Base-by-base conservation (phyloP, 1,140 invertebrate genomes). In the Lucilia sericata region DNA sequence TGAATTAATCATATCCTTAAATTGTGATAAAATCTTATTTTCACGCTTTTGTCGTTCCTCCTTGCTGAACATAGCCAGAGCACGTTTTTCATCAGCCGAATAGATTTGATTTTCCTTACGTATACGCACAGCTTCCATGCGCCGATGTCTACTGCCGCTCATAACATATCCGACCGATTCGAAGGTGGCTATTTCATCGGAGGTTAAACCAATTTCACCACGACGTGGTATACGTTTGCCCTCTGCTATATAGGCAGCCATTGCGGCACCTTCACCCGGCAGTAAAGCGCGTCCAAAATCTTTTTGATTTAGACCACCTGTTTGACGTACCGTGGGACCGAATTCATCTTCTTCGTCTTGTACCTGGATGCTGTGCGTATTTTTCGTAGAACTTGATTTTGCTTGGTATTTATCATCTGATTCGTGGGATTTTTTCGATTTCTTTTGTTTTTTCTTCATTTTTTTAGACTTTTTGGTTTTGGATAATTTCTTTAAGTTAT, bases 51-150 rank as follows among this genome's bases (percentile, higher is more conserved):
- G 94, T 86, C 98, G 93, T 92, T 99, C 98, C 92, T 99, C 98
- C 92, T 98, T 98, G 91, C 98, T 99, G 91, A 99, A 99, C 94
- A 98, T 98, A 2, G 97, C 98, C 82, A 99, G 92, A 10, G 98
- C 98, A 86, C 99, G 93, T 91, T 99, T 99, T 91, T 99, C 99
- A 92, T 99, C 99, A 4, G 99, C 99, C 25, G 98, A 99, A 93
- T 99, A 99, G 91, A 99, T 98, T 93, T 99, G 98, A 93, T 99
- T 99, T 92, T 99, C 99, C 91, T 99, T 99, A 86, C 99, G 94
- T 81, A 99, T 95, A 93, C 99, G 97, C 2, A 99, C 99, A 87
- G 99, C 99, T 92, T 99, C 99, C 99, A 99, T 99, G 85, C 98
- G 95, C 13, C 99, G 96, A 94, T 99, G 99, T 88, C 99, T 94